These are phyloP conservation scores for Alviniconcha marisindica DNA, from an alignment of 1,140 invertebrate species.

Conservation along the genomic window DNA sequence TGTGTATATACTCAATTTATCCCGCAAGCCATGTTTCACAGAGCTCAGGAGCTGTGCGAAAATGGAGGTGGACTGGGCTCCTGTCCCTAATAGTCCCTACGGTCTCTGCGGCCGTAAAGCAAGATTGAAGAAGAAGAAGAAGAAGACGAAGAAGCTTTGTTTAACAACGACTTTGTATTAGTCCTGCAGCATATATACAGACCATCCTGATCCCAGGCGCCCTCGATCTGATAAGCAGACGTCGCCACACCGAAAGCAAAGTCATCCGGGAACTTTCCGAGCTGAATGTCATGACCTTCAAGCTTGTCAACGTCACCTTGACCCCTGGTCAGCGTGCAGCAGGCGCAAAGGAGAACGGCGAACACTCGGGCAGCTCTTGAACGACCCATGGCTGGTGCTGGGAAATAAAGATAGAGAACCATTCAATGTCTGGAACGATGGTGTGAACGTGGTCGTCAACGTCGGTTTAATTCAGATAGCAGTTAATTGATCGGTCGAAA, in stretches of 20 bases:
- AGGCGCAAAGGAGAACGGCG: background rate
- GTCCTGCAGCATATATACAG: too few species aligned
- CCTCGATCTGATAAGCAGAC: slow-evolving; percentile 76
- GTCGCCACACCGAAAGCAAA: slow-evolving; percentile 75
- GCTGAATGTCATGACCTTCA: slow-evolving; percentile 13
- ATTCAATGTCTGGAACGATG: too few species aligned
- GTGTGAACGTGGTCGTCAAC: too few species aligned
- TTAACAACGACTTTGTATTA: background rate
- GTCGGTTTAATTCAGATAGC: too few species aligned
- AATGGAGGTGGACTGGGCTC: background rate
- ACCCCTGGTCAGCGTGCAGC: background rate
- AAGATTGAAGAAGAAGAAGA: too few species aligned
- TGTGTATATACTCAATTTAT: too few species aligned
- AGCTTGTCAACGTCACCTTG: background rate
- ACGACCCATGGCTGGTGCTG: background rate
- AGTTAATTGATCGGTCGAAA: too few species aligned
- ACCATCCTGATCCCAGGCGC: slow-evolving; percentile 74
- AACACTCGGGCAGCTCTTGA: background rate
- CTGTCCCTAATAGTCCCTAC: too few species aligned
- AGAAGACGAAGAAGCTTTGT: background rate
- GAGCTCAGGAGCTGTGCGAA: too few species aligned
- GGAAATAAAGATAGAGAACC: too few species aligned
- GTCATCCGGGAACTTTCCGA: slow-evolving; percentile 67
- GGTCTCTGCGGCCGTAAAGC: too few species aligned
- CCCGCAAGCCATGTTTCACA: too few species aligned